phyloP scores from a whole-genome alignment of 1,140 invertebrate species.

The Scaptomyza pallida region DNA sequence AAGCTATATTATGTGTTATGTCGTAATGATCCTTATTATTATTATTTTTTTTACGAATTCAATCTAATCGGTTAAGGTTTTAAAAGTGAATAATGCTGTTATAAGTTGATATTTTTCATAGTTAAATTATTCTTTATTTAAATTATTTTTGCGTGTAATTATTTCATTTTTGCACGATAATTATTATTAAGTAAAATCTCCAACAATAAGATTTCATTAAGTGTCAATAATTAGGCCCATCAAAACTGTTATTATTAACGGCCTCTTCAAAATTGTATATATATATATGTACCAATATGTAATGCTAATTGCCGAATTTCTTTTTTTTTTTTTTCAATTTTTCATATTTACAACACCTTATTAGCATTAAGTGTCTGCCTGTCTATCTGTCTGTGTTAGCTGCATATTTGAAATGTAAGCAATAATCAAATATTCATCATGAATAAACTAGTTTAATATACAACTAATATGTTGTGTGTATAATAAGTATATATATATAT shows the following conservation, averaged over 20 bases:
- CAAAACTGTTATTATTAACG: conserved; percentile 49
- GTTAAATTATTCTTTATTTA: conserved; percentile 74
- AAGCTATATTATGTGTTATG: conserved; percentile 29
- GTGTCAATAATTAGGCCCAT: conserved; percentile 55
- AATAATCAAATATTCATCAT: conserved; percentile 69
- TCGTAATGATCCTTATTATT: conserved; percentile 34
- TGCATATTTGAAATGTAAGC: conserved; percentile 78
- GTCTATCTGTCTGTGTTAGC: conserved; percentile 52
- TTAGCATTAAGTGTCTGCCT: conserved; percentile 62
- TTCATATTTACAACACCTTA: conserved; percentile 65
- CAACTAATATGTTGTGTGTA: conserved; percentile 68
- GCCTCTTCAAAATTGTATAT: conserved; percentile 63
- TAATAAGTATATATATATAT: conserved; percentile 72
- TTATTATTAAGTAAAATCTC: conserved; percentile 78
- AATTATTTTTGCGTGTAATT: conserved; percentile 74
- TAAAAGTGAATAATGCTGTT: conserved; percentile 21
- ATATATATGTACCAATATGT: conserved; percentile 54
- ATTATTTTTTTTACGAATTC: conserved; percentile 1
- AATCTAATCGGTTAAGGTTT: conserved; percentile 10
- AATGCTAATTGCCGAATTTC: conserved; percentile 64
- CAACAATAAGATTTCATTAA: conserved; percentile 76
- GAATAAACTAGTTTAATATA: conserved; percentile 78
- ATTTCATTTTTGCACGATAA: conserved; percentile 71
- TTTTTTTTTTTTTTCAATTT: too few relatives aligned
- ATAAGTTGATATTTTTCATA: conserved; percentile 56